These are phyloP conservation scores for Seira sanloemensis DNA, from an alignment of 2,888 invertebrate species.

Conservation along the genomic window DNA sequence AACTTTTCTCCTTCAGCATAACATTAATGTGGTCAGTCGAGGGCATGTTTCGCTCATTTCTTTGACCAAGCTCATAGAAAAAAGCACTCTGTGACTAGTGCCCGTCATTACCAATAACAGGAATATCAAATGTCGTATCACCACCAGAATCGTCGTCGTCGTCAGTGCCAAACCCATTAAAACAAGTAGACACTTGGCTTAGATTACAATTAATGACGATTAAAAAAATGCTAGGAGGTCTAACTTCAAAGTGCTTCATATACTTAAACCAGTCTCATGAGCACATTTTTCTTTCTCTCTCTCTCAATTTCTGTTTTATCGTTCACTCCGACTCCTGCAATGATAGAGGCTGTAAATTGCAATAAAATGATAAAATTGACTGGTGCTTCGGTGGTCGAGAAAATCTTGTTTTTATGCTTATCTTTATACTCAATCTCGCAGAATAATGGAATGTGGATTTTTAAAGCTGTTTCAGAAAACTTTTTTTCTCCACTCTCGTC, in stretches of 20 bases:
- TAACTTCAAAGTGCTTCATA: background rate
- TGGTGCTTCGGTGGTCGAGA: background rate
- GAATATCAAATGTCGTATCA: background rate
- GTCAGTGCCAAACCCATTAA: constrained; percentile 31
- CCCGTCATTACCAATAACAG: background rate
- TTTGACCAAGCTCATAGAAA: background rate
- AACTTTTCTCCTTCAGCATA: background rate
- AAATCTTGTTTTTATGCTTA: background rate
- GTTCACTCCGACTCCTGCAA: background rate
- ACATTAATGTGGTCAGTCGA: background rate
- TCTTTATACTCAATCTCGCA: background rate
- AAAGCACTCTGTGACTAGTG: background rate
- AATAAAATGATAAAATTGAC: constrained; percentile 8
- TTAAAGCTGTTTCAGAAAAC: background rate
- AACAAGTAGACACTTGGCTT: constrained; percentile 25
- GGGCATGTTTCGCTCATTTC: background rate
- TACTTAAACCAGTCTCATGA: background rate
- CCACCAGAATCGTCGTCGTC: background rate
- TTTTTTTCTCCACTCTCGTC: background rate
- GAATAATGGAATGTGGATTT: background rate
- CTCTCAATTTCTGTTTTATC: too few species aligned
- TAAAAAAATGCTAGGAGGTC: constrained; percentile 33
- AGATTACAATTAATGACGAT: constrained; percentile 43
- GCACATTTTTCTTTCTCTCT: background rate
- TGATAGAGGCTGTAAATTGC: constrained; percentile 27